Percentiles rank a stretch among this genome's conserved stretches.
Conservation (phyloP, 2,113 vertebrate genomes). For the Verasper variegatus region DNA sequence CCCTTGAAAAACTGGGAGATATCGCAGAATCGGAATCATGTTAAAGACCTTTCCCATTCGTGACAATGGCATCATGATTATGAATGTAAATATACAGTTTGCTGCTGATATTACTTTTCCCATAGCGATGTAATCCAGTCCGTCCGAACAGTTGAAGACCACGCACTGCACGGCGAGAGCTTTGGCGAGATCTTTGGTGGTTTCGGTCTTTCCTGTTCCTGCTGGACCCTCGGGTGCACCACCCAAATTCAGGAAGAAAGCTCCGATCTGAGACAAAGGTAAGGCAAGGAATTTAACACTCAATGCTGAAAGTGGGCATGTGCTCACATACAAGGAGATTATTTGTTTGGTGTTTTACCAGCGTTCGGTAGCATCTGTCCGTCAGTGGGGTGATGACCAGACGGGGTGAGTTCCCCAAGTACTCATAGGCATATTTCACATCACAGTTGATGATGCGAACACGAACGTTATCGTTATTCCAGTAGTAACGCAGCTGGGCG, state of each 20-base stretch:
- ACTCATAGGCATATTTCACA: constrained; percentile 97
- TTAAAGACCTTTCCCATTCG: background rate
- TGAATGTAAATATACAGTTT: background rate
- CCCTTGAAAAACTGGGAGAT: constrained; percentile 94
- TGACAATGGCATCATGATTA: too few relatives aligned
- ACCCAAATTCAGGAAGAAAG: constrained; percentile 94
- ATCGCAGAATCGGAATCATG: background rate
- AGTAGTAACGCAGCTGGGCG: constrained; percentile 95
- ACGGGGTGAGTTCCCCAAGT: constrained; percentile 95
- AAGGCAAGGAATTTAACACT: background rate
- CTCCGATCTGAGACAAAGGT: constrained; percentile 87
- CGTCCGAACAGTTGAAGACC: constrained; percentile 98
- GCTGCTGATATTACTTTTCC: constrained; percentile 87
- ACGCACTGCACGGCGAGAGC: constrained; percentile 98
- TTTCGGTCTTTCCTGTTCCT: constrained; percentile 97
- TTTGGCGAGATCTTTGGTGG: constrained; percentile 97
- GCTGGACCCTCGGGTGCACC: constrained; percentile 97
- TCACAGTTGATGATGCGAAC: constrained; percentile 95
- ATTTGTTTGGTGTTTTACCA: constrained; percentile 81
- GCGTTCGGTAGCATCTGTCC: constrained; percentile 94
- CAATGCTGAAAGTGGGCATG: too few relatives aligned
- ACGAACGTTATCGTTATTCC: constrained; percentile 88
- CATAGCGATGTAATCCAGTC: constrained; percentile 97
- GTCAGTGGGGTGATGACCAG: constrained; percentile 97
- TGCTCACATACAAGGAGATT: background rate